Conservation (phyloP, 2,888 invertebrate genomes). For the Alloscopus bannaensis region DNA sequence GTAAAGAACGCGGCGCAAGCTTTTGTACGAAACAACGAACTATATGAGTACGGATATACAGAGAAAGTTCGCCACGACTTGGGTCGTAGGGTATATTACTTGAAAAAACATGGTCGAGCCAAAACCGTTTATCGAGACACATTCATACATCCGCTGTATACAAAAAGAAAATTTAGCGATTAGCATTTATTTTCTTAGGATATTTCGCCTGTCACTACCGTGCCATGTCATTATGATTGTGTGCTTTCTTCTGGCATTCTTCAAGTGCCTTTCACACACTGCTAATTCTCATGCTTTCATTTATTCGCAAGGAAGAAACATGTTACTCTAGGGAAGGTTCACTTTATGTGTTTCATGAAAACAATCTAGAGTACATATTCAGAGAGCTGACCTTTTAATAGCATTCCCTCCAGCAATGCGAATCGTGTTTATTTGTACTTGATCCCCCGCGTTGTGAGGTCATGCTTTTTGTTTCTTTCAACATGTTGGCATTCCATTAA, state of each 20-base stretch:
- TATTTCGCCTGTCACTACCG: slow-evolving; percentile 15
- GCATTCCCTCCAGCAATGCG: no score
- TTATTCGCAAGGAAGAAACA: slow-evolving; percentile 21
- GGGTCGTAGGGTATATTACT: no score
- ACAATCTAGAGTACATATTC: neutral
- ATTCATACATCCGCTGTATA: no score
- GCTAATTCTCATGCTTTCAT: slow-evolving; percentile 42
- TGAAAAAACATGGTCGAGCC: no score
- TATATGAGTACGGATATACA: no score
- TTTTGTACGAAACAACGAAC: no score
- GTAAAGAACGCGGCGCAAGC: no score
- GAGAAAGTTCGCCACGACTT: no score
- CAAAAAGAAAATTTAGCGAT: no score
- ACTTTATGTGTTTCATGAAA: neutral
- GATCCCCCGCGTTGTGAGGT: neutral
- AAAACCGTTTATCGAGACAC: no score
- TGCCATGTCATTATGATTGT: slow-evolving; percentile 26
- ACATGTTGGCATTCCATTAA: no score
- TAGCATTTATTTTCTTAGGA: neutral
- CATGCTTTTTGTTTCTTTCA: neutral
- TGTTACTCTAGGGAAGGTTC: slow-evolving; percentile 26
- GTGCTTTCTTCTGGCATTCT: slow-evolving; percentile 1
- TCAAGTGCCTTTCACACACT: slow-evolving; percentile 45
- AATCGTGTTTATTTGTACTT: slow-evolving; percentile 17
- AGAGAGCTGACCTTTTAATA: slow-evolving; percentile 39